Conservation (phyloP, 2,888 invertebrate species). For the Luperina nickerlii region DNA sequence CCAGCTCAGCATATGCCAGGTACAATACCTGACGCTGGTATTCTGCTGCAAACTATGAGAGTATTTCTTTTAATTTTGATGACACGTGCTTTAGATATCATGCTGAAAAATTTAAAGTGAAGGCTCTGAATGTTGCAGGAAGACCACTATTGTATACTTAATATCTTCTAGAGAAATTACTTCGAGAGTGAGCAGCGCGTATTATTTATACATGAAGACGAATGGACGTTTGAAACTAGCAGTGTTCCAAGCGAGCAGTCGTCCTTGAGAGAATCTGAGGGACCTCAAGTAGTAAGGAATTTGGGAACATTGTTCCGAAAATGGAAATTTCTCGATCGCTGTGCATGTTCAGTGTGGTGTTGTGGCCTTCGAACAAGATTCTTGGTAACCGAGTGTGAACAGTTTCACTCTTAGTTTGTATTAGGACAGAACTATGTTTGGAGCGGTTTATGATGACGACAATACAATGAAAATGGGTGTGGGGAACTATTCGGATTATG, state of each 20-base stretch:
- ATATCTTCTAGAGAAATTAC: background rate
- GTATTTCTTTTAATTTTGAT: background rate
- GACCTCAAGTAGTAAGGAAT: constrained; percentile 11
- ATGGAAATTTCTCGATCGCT: constrained; percentile 31
- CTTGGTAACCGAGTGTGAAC: background rate
- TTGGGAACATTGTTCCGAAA: constrained; percentile 16
- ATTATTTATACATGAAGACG: constrained; percentile 24
- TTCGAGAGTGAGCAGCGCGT: background rate
- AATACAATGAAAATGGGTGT: background rate
- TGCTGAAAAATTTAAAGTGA: too few species aligned
- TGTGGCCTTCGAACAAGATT: constrained; percentile 16
- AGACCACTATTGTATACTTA: background rate
- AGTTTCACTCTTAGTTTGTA: background rate
- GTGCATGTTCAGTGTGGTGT: constrained; percentile 12
- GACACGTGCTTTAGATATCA: background rate
- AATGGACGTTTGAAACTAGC: constrained; percentile 9
- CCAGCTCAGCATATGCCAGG: too few species aligned
- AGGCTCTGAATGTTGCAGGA: background rate
- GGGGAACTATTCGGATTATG: too few species aligned
- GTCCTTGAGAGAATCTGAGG: constrained; percentile 17
- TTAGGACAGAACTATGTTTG: constrained; percentile 9
- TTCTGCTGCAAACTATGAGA: too few species aligned
- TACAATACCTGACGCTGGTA: too few species aligned
- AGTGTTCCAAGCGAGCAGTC: constrained; percentile 17
- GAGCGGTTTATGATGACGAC: background rate